Base-by-base conservation (phyloP, 2,797 vertebrate genomes). In the Micromesistius poutassou region DNA sequence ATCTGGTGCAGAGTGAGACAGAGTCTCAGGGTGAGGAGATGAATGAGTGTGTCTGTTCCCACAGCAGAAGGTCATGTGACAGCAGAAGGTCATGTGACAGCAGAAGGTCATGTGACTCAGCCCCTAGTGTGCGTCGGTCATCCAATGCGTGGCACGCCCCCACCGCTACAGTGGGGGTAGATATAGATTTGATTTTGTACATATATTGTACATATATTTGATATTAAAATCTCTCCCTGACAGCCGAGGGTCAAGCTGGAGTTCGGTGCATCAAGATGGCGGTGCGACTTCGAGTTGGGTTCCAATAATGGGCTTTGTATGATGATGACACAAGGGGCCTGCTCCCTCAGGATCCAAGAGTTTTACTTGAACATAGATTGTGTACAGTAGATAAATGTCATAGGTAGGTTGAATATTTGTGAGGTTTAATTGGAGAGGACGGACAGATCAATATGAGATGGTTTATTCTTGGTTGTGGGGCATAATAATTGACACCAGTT, bases 11-110 rank as follows among this genome's bases (percentile, higher is more conserved):
- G 91, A 86, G 91, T 89, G 88, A 92, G 91, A 92, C 90, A 91
- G 92, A 92, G 88, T 91, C 89, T 92, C 92, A 93, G 93, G 91
- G 92, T 93, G 88, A 77, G 30, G 85, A 93, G 92, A 93, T 92
- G 84, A 92, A 93, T 89, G 91, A 93, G 88, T 82, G 22, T 83
- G 92, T 92, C 90, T 91, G 84, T 84, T 85, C 88, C 88, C 89
- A 92, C 91, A 91, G 89, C 88, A 85, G 90, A 92, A 92, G 92
- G n/a, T n/a, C n/a, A n/a, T n/a, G n/a, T n/a, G n/a, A n/a, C n/a
- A n/a, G n/a, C n/a, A n/a, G n/a, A n/a, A n/a, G n/a, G n/a, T n/a
- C n/a, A n/a, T n/a, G n/a, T n/a, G n/a, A 92, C 91, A 91, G 89
- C 88, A 85, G 90, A 92, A 92, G 92, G 91, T 92, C 92, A 87